These are phyloP conservation scores for Macrobrachium nipponense DNA, from an alignment of 1,140 invertebrate genomes.

Conservation along the genomic window DNA sequence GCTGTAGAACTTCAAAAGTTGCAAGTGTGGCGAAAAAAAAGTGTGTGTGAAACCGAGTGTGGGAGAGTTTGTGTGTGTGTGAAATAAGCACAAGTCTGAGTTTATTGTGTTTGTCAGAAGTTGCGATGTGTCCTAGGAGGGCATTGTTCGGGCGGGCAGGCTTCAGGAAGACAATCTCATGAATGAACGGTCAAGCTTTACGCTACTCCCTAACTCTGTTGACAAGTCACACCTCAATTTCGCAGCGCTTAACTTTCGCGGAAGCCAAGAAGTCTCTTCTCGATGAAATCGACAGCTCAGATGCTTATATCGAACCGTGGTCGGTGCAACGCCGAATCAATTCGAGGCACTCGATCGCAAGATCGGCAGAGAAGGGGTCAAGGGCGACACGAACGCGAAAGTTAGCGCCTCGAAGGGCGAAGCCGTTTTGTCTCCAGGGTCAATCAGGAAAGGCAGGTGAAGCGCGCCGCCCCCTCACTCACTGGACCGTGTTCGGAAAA, in stretches of 20 bases:
- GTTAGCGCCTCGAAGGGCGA: not conserved
- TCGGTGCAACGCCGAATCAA: no score
- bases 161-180: slow-evolving; percentile 57
- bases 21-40: no score
- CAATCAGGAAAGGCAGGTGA: slow-evolving; percentile 44
- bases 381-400: slow-evolving; percentile 25
- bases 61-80: no score
- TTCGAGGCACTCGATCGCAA: no score
- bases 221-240: slow-evolving; percentile 24
- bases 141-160: slow-evolving; percentile 1
- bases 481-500: not conserved
- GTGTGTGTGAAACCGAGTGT: no score
- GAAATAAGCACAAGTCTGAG: not conserved
- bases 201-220: slow-evolving; percentile 56
- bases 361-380: not conserved
- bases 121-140: not conserved
- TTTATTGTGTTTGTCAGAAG: slow-evolving; percentile 28
- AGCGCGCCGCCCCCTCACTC: not conserved
- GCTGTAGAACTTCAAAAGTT: no score
- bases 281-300: no score
- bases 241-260: slow-evolving; percentile 23
- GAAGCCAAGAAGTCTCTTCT: not conserved
- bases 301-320: no score
- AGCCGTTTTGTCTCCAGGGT: slow-evolving; percentile 36
- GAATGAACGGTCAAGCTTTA: slow-evolving; percentile 56